Base-by-base conservation (phyloP, 2,113 vertebrate genomes). In the Mesitornis unicolor region DNA sequence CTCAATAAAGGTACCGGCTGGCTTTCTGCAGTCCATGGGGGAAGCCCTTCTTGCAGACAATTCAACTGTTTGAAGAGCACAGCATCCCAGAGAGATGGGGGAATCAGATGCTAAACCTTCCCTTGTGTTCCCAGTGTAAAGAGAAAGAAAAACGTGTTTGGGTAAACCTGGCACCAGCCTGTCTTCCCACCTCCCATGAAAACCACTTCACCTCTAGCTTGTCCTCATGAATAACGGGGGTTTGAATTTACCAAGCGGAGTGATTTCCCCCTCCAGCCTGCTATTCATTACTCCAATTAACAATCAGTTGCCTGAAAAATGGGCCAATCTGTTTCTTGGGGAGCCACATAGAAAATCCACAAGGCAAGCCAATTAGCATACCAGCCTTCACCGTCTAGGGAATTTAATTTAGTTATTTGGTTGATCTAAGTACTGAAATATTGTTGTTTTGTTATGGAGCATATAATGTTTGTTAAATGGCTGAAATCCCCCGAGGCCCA, bases 271-370 rank as follows among this genome's bases (percentile, higher is more conserved):
- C 92, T 95, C 84, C 91, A 93, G 90, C 89, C 95, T 87, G 98
- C 96, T 98, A 98, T 99, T 98, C 98, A 98, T 98, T 98, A 98
- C 97, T 98, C 98, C 98, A 98, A 98, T 98, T 98, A 98, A 98
- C 97, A 97, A 98, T 98, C 98, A 97, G 98, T 98, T 90, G 94
- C 91, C 96, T 98, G 98, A 98, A 98, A 98, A 98, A 98, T 96
- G 98, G 98, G 97, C 97, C 98, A 98, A 98, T 98, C 98, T 98
- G 98, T 98, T 98, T 98, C 97, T 96, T 69, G 93, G 87, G 85
- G 95, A 96, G 80, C 77, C 22, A 12, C 96, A 93, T 65, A 91
- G 91, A 97, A 97, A 96, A 97, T 87, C 68, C 96, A 96, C 93
- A 86, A 96, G 97, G 96, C 96, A 97, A 98, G 98, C 97, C 98